Percentiles rank a stretch among this genome's conserved stretches.
phyloP scores from a whole-genome alignment of 2,888 invertebrate genomes.

The Amorpha juglandis region DNA sequence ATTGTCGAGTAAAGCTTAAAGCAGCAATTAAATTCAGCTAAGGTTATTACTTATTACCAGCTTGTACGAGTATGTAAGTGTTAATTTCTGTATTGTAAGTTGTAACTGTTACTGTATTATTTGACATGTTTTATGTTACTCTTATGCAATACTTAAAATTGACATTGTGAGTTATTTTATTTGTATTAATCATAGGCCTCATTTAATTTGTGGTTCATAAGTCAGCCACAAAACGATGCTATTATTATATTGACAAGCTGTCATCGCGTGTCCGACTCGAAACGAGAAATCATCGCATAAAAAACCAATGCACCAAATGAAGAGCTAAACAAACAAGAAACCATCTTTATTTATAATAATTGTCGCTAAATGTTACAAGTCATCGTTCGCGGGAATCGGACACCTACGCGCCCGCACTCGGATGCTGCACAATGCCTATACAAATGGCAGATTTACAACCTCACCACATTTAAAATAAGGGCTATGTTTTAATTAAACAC shows the following conservation, averaged over 20 bases:
- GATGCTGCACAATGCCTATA: slow-evolving; percentile 41
- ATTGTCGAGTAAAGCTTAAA: no score
- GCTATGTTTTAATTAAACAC: slow-evolving; percentile 31
- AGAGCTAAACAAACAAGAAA: slow-evolving; percentile 79
- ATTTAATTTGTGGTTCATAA: slow-evolving; percentile 7
- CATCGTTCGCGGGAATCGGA: slow-evolving; percentile 78
- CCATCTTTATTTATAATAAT: slow-evolving; percentile 79
- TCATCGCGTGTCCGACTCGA: slow-evolving; percentile 35
- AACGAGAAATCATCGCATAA: slow-evolving; percentile 54
- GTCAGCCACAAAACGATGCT: slow-evolving; percentile 13
- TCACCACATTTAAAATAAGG: slow-evolving; percentile 34
- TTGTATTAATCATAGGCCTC: slow-evolving; percentile 8
- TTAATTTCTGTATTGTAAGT: no score
- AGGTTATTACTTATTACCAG: no score
- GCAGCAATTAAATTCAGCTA: no score
- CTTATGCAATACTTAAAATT: not conserved
- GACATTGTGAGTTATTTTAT: not conserved
- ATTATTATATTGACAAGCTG: slow-evolving; percentile 27
- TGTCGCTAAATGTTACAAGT: slow-evolving; percentile 68
- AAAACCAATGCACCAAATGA: slow-evolving; percentile 75
- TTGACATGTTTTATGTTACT: not conserved
- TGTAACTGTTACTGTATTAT: not conserved
- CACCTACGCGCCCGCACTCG: slow-evolving; percentile 68
- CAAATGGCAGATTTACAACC: slow-evolving; percentile 41
- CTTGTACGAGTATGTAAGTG: no score